Percentiles rank a stretch among this genome's conserved stretches.
These are phyloP conservation scores for Caretta caretta DNA, from an alignment of 2,113 vertebrate species.

Conservation along the genomic window DNA sequence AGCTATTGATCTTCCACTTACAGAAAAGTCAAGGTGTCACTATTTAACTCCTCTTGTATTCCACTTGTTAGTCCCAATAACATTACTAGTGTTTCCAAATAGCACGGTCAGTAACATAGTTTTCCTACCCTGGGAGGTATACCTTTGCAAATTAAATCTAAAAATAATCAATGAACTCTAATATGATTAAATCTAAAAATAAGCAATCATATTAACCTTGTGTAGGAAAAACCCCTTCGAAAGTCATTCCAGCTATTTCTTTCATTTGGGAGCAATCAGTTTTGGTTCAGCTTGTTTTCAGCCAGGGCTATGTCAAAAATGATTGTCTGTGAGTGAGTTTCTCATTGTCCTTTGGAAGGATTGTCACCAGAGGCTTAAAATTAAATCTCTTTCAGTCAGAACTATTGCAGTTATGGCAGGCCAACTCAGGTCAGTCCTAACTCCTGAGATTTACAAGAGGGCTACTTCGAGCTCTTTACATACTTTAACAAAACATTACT, in stretches of 20 bases:
- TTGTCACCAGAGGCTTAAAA: conserved; percentile 31
- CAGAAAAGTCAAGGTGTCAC: neutral
- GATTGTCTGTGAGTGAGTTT: neutral
- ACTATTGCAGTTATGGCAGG: neutral
- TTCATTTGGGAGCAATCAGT: neutral
- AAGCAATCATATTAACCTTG: neutral
- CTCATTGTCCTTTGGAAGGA: conserved; percentile 1
- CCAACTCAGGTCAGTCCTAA: conserved; percentile 26
- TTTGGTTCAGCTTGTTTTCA: conserved; percentile 12
- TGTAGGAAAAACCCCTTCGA: neutral
- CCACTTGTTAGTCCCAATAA: neutral
- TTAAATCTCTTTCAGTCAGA: conserved; percentile 22
- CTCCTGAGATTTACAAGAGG: neutral
- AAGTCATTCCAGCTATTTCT: neutral
- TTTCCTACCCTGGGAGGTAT: neutral
- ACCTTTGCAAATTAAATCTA: conserved; percentile 14
- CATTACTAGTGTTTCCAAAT: neutral
- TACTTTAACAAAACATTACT: conserved; percentile 1
- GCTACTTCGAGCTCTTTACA: neutral
- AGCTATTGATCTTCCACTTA: neutral
- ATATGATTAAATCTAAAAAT: conserved; percentile 51
- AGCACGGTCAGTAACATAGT: neutral
- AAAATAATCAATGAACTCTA: conserved; percentile 17
- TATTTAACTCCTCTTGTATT: neutral
- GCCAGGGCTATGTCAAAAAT: neutral